Evolutionary conservation across 2,888 invertebrate genomes (phyloP), one percentile per base, ranked within the genome.

Genomic region (Lacanobia oleracea): DNA sequence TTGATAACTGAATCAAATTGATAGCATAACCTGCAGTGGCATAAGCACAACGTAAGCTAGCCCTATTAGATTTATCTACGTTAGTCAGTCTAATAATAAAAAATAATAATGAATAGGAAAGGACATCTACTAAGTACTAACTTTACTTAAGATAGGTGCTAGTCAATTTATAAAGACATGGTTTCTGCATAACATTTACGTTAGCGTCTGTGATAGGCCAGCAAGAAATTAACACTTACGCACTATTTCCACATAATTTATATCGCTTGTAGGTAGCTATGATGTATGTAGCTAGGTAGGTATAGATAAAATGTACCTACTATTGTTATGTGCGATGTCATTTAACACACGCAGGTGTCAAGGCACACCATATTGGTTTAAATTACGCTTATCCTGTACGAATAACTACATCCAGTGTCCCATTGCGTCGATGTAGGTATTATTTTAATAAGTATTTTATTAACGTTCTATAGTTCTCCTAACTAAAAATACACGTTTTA

Each of bases 331-430:
- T 61, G 50, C n/a, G 74, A 48, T 56, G 56, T n/a, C 40, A 61
- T 61, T 53, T 67, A 37, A 77, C 51, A 63, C 56, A n/a, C 61
- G 53, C 65, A 67, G 65, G 82, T 82, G 82, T 77, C 60, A 77
- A 61, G 50, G 63, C 56, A 50, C 60, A 12, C 69, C 56, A 64
- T 77, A 82, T 72, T 67, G 63, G 60, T 67, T 72, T 67, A 72
- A 67, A 72, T 77, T 71, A 77, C 65, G 57, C 81, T 66, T 81
- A 71, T 70, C 81, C 82, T 78, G 82, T 81, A 66, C 51, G 51
- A 63, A 62, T 48, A 37, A 67, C 56, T 12, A 62, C 51, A 37
- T 63, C 51, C 64, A 63, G 53, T 60, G 37, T 18, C 33, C 27
- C 27, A 45, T 18, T n/a, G 12, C 51, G 50, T 21, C 12, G n/a